Base-by-base conservation (phyloP, 53 echinoderm and acorn worm species). In the Pentamera pediparva region DNA sequence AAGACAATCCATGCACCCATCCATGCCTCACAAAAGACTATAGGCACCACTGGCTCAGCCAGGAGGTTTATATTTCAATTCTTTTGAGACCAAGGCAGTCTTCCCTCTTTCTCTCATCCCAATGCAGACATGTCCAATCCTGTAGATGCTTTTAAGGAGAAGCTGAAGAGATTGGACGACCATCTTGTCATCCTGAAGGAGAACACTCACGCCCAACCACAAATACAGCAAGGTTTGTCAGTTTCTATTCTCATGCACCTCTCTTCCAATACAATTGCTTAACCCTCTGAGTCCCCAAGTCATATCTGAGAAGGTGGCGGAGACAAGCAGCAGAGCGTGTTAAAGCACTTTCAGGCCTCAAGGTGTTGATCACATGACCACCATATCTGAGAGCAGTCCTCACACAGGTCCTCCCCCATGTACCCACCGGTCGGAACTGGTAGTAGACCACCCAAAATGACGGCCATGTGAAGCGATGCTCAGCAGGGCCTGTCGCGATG, bases 121-220 rank as follows among this genome's bases (percentile, higher is more conserved):
- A 12, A 7, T 1, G 4, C 45, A 65, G 65, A 65, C 22, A 21
- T 7, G 3, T n/a, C 65, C 24, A 65, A 10, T 28, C 65, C 39
- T 61, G 43, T 61, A 30, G 6, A 39, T 18, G 32, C 15, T 3
- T 76, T 61, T 2, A 49, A 60, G 28, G 61, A 81, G 35, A 81
- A 81, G 52, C 38, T 81, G 39, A 81, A 61, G 50, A 41, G 45
- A 28, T 36, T 81, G 20, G 81, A 81, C 34, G 62, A 74, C 11
- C 81, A 74, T 52, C 37, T 81, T 31, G 21, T 54, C 31, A 51
- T 53, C 18, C 18, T 53, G 33, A 51, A 72, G 21, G 55, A 72
- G 53, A 49, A 72, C 73, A 52, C 52, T 10, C 33, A 48, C 17
- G 24, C 53, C 17, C 34, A 26, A 33, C 52, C 30, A 30, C 73